Evolutionary conservation across 2,113 vertebrate species (phyloP), one percentile per base, ranked within the genome.

Genomic region (Hemichromis elongatus): DNA sequence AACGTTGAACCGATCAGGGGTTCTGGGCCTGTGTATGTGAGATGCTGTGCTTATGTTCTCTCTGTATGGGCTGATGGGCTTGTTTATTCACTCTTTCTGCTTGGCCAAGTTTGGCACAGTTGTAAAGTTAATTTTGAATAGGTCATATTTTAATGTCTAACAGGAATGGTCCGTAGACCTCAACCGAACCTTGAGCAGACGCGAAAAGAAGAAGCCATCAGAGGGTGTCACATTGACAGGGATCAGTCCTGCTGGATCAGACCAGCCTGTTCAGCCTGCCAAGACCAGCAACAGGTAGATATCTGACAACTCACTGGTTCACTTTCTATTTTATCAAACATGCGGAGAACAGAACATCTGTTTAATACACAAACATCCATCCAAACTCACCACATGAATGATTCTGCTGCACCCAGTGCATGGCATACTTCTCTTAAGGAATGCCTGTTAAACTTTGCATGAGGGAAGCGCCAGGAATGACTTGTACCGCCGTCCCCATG

Each of bases 101-200:
- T 10, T 52, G 13, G 16, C 16, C 59, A 45, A 10, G 24, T 55
- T 35, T 16, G n/a, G 13, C 53, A 26, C 54, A 55, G 61, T 47
- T 19, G 1, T 53, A 24, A 0, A 11, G 40, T 40, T 24, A 21
- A 66, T 91, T n/a, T 26, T 30, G 50, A 73, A 73, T 26, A 45
- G 18, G 42, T 50, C 7, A 75, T 19, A n/a, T 50, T 75, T 75
- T 4, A 75, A 19, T 91, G 37, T 92, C 28, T 61, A 53, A 5
- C 56, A 99, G 99, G 98, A 99, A 66, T 99, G 97, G 98, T 99
- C 98, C 50, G 91, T 97, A 89, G 99, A 99, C 78, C 93, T 99
- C 89, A 99, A 99, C 61, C 96, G 99, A 16, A 98, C 97, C 2
- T 97, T 99, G 45, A 99, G 97, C 77, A 96, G 97, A 61, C 96